Evolutionary conservation across 2,888 invertebrate genomes (phyloP).

Genomic region (Cremastinae sp.): DNA sequence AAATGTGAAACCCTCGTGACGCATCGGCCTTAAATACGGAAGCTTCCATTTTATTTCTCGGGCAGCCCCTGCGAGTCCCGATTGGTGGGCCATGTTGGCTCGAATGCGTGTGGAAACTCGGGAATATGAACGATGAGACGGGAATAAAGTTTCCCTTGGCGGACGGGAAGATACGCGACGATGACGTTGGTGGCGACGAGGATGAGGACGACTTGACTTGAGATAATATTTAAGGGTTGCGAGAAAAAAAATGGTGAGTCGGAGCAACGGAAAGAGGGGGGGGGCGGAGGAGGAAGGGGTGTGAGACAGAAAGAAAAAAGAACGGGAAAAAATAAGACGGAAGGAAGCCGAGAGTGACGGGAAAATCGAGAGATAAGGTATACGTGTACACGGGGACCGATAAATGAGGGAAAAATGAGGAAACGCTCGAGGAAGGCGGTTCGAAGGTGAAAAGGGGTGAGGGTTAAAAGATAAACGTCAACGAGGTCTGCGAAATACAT

Average conservation of each 20-base stretch:
- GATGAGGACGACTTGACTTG: constrained; percentile 5
- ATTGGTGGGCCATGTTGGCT: neutral
- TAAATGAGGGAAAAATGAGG: constrained; percentile 47
- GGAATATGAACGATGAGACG: constrained; percentile 47
- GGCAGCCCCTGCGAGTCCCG: neutral
- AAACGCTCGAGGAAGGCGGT: constrained; percentile 22
- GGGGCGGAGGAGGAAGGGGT: too few species aligned
- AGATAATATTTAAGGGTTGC: constrained; percentile 26
- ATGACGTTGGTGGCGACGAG: too few species aligned
- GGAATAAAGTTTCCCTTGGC: constrained; percentile 7
- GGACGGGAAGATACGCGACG: constrained; percentile 30
- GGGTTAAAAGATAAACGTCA: constrained; percentile 62
- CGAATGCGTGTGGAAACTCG: constrained; percentile 20
- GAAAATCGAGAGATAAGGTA: constrained; percentile 36
- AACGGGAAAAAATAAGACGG: neutral
- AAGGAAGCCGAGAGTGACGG: constrained; percentile 4
- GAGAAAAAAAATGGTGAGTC: too few species aligned
- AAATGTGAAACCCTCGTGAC: constrained; percentile 35
- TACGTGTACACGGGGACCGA: constrained; percentile 16
- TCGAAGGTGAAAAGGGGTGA: constrained; percentile 19
- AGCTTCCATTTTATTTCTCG: constrained; percentile 8
- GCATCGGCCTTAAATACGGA: neutral
- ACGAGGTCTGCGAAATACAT: constrained; percentile 47
- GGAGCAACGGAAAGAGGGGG: too few species aligned
- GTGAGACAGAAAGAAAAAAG: constrained; percentile 3